Percentiles rank a stretch among this genome's conserved stretches.
Evolutionary conservation across 2,888 invertebrate species (phyloP).

Genomic region (Lamproptera curius): DNA sequence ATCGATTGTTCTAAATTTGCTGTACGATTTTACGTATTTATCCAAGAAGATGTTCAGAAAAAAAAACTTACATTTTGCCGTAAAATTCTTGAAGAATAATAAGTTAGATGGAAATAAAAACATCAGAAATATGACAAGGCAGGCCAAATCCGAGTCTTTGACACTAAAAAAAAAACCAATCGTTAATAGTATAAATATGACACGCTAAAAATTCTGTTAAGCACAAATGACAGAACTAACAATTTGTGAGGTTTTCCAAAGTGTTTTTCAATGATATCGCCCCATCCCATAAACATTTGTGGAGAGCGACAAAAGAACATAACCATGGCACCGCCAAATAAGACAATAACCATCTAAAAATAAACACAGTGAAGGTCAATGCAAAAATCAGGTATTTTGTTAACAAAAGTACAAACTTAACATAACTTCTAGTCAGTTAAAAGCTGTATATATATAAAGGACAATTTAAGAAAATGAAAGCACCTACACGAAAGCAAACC

Average conservation of each 20-base stretch:
- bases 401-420: too few species aligned
- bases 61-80: constrained; percentile 41
- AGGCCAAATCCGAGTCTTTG: constrained; percentile 48
- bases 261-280: constrained; percentile 33
- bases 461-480: too few species aligned
- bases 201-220: neutral
- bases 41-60: too few species aligned
- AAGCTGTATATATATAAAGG: too few species aligned
- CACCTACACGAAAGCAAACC: too few species aligned
- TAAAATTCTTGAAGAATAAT: constrained; percentile 40
- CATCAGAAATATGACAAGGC: constrained; percentile 45
- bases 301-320: constrained; percentile 61
- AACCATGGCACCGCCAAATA: constrained; percentile 52
- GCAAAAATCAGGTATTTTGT: too few species aligned
- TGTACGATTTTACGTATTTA: neutral
- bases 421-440: too few species aligned
- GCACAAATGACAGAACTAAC: constrained; percentile 32
- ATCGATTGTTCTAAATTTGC: neutral
- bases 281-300: constrained; percentile 62
- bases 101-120: constrained; percentile 42
- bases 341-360: constrained; percentile 50
- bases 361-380: too few species aligned
- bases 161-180: constrained; percentile 39
- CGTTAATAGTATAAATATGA: neutral
- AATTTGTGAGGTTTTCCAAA: constrained; percentile 32